Evolutionary conservation across 2,113 vertebrate species (phyloP).

Genomic region (Cynopterus brachyotis): DNA sequence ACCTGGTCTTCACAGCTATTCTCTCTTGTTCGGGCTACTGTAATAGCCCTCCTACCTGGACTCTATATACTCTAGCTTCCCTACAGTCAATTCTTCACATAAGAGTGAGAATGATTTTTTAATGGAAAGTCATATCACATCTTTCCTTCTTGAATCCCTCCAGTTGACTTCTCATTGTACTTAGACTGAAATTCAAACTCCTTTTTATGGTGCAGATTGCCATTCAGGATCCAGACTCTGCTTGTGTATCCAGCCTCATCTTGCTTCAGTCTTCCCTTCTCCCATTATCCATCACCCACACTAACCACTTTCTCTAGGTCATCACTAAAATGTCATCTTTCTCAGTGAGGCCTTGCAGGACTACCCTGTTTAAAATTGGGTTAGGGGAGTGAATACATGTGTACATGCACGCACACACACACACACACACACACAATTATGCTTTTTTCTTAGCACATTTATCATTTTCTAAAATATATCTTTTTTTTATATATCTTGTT

Average conservation of each 20-base stretch:
- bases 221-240: background rate
- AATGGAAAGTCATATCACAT: background rate
- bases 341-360: background rate
- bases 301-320: background rate
- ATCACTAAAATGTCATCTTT: slow-evolving; percentile 13
- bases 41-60: background rate
- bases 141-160: background rate
- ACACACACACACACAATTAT: background rate
- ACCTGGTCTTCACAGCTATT: background rate
- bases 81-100: slow-evolving; percentile 9
- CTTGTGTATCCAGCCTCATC: background rate
- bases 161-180: background rate
- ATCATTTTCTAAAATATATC: background rate
- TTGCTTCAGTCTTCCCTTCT: slow-evolving; percentile 9
- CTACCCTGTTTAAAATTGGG: background rate
- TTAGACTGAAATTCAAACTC: background rate
- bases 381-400: background rate
- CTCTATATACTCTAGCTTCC: background rate
- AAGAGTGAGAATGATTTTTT: slow-evolving; percentile 4
- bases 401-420: background rate
- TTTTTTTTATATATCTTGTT: background rate
- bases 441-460: background rate
- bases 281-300: background rate
- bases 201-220: background rate
- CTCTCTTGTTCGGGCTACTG: background rate